Evolutionary conservation across 1,140 invertebrate species (phyloP).

Genomic region (Maniola jurtina): DNA sequence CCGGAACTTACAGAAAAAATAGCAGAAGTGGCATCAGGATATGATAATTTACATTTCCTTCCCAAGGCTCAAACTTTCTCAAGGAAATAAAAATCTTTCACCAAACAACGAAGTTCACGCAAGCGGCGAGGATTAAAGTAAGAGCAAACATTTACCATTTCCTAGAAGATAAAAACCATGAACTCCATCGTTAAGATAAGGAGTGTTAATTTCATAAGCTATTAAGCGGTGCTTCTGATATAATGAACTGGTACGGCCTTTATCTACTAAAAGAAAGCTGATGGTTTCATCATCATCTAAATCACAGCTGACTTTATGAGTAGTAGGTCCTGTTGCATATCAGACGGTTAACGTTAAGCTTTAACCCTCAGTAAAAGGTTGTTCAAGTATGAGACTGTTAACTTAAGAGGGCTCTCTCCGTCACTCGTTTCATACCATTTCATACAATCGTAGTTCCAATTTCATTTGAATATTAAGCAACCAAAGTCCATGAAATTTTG

Average conservation of each 20-base stretch:
- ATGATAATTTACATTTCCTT: slow-evolving; percentile 15
- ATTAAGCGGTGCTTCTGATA: slow-evolving; percentile 32
- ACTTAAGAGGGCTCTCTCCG: no score
- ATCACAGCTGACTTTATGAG: background rate
- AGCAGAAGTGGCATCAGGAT: background rate
- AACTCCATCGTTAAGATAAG: slow-evolving; percentile 37
- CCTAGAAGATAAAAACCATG: slow-evolving; percentile 34
- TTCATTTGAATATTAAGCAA: no score
- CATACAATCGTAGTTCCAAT: no score
- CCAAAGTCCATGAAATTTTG: no score
- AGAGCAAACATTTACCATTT: slow-evolving; percentile 32
- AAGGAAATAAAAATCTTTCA: slow-evolving; percentile 6
- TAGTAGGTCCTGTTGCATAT: no score
- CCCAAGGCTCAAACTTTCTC: slow-evolving; percentile 11
- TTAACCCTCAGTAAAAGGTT: no score
- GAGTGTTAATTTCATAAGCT: slow-evolving; percentile 39
- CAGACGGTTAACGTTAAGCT: no score
- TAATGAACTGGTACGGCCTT: slow-evolving; percentile 16
- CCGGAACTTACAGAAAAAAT: background rate
- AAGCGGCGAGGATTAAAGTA: slow-evolving; percentile 28
- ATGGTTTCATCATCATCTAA: slow-evolving; percentile 24
- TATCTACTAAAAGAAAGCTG: slow-evolving; percentile 24
- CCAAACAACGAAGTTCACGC: slow-evolving; percentile 17
- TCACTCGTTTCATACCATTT: no score
- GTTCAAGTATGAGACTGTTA: no score